Evolutionary conservation across 2,888 invertebrate genomes (phyloP).

Genomic region (Xestia rhomboidea): DNA sequence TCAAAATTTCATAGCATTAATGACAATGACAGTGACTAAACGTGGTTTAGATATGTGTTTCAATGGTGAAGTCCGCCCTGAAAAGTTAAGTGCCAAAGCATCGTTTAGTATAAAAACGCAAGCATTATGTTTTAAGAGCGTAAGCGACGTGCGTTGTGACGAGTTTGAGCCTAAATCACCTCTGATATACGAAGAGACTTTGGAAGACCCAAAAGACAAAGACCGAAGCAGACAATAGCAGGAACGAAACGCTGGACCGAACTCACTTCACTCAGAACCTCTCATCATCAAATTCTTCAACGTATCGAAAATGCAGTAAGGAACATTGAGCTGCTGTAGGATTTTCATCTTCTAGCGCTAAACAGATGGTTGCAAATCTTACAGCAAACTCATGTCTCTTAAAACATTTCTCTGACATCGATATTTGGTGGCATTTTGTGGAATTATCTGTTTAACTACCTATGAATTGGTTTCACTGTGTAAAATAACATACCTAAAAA

Average conservation of each 20-base stretch:
- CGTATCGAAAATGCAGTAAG: neutral
- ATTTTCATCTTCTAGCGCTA: neutral
- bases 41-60: neutral
- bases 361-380: neutral
- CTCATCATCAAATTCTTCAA: slow-evolving; percentile 65
- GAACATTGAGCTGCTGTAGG: neutral
- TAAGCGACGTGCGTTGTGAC: slow-evolving; percentile 68
- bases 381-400: slow-evolving; percentile 3
- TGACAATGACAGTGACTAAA: neutral
- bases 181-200: slow-evolving; percentile 77
- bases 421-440: slow-evolving; percentile 42
- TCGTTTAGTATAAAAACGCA: slow-evolving; percentile 64
- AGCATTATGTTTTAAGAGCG: slow-evolving; percentile 66
- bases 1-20: neutral
- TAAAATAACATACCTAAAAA: neutral
- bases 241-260: slow-evolving; percentile 84
- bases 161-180: slow-evolving; percentile 69
- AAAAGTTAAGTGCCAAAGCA: slow-evolving; percentile 59
- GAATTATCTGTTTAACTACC: slow-evolving; percentile 35
- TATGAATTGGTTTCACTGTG: neutral
- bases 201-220: slow-evolving; percentile 74
- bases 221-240: slow-evolving; percentile 74
- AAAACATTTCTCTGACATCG: neutral
- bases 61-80: neutral
- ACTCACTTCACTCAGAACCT: slow-evolving; percentile 78